Base-by-base conservation (phyloP, 2,888 invertebrate species). In the Pecten maximus region DNA sequence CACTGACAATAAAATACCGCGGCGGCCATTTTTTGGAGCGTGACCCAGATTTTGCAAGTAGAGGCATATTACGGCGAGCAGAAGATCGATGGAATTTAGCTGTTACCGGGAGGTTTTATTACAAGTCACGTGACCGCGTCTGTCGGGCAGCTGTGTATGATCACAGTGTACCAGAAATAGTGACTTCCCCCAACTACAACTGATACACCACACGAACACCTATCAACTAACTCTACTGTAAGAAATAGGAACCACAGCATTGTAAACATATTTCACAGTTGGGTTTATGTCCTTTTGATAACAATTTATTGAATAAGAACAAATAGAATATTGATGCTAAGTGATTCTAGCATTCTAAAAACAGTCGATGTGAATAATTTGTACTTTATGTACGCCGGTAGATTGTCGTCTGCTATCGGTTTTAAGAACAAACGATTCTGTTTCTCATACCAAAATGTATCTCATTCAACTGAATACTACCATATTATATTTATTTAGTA, bases 21-120 rank as follows among this genome's bases (percentile, higher is more conserved):
- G 74, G 74, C 74, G 74, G 74, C 74, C 74, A 74, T 74, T 74
- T 74, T 74, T 74, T 74, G 74, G 74, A 35, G 74, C 74, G 74
- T 74, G 74, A 74, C 74, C 74, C 74, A 74, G 74, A 74, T 74
- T 35, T 28, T 74, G 74, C 74, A 74, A 74, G 74, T 74, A 74
- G 35, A 74, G 74, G 74, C 28, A 74, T 35, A 74, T 74, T 74
- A 74, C 74, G 74, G 74, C 74, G 74, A 23, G 74, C 74, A 74
- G 74, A 35, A 74, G 74, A 74, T 74, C 74, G 74, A 74, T 74
- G 74, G 74, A 74, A 74, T 74, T 74, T 74, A 74, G 74, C 74
- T 74, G 74, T 74, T 74, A 74, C 74, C 35, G 74, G n/a, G 74
- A 35, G 74, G 2, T 28, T 35, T 74, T 74, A 74, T 74, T 74